These are phyloP conservation scores for Xylophagus ater DNA, from an alignment of 2,888 invertebrate genomes.

Conservation along the genomic window DNA sequence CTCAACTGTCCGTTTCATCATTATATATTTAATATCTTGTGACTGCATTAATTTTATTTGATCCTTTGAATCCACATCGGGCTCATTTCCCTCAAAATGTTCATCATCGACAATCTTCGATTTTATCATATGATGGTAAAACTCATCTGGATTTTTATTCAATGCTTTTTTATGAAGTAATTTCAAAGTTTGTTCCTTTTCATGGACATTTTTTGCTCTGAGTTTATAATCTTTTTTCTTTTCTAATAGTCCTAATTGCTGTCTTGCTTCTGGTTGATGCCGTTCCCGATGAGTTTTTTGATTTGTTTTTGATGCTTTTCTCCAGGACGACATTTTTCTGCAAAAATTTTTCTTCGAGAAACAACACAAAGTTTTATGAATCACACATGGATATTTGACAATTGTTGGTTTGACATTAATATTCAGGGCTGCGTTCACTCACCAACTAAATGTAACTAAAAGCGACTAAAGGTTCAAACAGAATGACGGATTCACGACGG, in stretches of 20 bases:
- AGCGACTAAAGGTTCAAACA: too few species aligned
- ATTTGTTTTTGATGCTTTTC: slow-evolving; percentile 72
- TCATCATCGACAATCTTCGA: slow-evolving; percentile 55
- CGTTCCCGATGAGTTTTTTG: slow-evolving; percentile 77
- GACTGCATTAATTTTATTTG: slow-evolving; percentile 83
- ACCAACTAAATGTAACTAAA: too few species aligned
- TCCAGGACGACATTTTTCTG: slow-evolving; percentile 74
- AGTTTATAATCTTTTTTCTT: slow-evolving; percentile 81
- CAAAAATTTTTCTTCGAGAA: not conserved
- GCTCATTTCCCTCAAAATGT: slow-evolving; percentile 57
- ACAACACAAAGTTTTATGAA: not conserved
- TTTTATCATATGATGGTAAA: slow-evolving; percentile 95
- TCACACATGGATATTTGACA: not conserved
- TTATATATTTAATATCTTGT: slow-evolving; percentile 83
- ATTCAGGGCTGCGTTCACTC: too few species aligned
- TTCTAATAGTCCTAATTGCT: slow-evolving; percentile 71
- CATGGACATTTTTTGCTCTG: slow-evolving; percentile 67
- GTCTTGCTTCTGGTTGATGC: slow-evolving; percentile 67
- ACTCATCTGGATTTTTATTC: slow-evolving; percentile 96
- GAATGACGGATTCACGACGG: too few species aligned
- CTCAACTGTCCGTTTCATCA: slow-evolving; percentile 76
- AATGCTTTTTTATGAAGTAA: slow-evolving; percentile 70
- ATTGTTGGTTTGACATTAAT: too few species aligned
- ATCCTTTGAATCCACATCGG: slow-evolving; percentile 65
- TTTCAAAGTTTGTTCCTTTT: slow-evolving; percentile 73